Evolutionary conservation across 2,888 invertebrate genomes (phyloP).

Genomic region (Nebria salina): DNA sequence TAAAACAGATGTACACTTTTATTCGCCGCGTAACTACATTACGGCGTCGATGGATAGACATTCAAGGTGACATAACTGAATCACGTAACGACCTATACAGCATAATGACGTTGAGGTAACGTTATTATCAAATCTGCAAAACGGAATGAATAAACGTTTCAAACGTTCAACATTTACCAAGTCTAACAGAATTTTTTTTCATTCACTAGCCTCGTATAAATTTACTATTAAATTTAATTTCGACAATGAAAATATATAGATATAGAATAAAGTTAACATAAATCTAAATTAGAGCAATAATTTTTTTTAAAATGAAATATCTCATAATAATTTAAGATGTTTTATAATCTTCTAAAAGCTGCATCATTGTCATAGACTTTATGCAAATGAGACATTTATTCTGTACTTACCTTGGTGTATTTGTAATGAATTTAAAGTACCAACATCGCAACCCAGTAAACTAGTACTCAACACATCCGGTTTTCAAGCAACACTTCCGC

Average conservation of each 20-base stretch:
- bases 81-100: not conserved
- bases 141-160: not conserved
- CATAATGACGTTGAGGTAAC: not conserved
- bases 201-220: no score
- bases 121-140: not conserved
- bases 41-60: not conserved
- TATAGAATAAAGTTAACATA: no score
- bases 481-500: not conserved
- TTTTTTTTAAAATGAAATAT: no score
- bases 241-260: no score
- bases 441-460: not conserved
- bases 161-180: no score
- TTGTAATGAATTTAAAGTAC: not conserved
- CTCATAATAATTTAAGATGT: not conserved
- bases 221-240: no score
- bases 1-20: slow-evolving; percentile 30
- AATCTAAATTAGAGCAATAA: no score
- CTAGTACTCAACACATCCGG: not conserved
- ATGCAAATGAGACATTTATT: not conserved
- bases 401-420: not conserved
- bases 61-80: not conserved
- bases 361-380: not conserved
- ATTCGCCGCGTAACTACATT: slow-evolving; percentile 3
- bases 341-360: not conserved
- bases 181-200: no score